Conservation (phyloP, 2,888 invertebrate species). For the Spodoptera exigua region DNA sequence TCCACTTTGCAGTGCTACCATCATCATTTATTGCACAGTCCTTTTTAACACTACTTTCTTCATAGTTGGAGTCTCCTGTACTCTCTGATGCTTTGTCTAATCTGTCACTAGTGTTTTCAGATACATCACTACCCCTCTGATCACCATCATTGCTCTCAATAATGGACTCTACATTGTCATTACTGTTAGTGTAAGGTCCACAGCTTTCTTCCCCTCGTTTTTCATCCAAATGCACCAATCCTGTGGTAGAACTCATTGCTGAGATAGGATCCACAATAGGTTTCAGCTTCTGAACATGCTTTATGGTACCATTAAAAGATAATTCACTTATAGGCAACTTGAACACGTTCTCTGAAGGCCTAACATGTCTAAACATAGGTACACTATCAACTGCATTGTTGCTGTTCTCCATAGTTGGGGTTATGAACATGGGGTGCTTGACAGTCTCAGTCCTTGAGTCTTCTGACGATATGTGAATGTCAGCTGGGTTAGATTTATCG, state of each 20-base stretch:
- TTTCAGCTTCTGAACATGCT: conserved; percentile 84
- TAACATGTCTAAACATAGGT: conserved; percentile 78
- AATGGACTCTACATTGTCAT: conserved; percentile 51
- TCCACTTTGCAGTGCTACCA: conserved; percentile 76
- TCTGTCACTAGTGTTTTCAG: conserved; percentile 65
- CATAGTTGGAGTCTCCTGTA: conserved; percentile 78
- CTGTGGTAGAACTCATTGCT: conserved; percentile 73
- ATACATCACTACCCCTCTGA: conserved; percentile 61
- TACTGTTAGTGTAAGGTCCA: conserved; percentile 50
- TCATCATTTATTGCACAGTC: conserved; percentile 64
- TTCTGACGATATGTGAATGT: conserved; percentile 77
- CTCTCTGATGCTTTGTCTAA: conserved; percentile 73
- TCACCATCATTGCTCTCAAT: conserved; percentile 59
- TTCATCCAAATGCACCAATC: conserved; percentile 65
- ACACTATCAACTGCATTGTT: conserved; percentile 87
- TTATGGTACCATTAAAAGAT: conserved; percentile 85
- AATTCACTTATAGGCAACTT: conserved; percentile 84
- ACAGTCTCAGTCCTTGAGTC: conserved; percentile 75
- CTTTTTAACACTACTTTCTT: conserved; percentile 69
- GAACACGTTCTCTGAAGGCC: conserved; percentile 77
- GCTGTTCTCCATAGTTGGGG: conserved; percentile 87
- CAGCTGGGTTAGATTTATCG: conserved; percentile 77
- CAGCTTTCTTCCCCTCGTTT: conserved; percentile 58
- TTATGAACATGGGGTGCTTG: conserved; percentile 81
- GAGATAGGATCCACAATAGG: conserved; percentile 84